phyloP scores from a whole-genome alignment of 2,888 invertebrate species.

The Scaptomyza tumidula region DNA sequence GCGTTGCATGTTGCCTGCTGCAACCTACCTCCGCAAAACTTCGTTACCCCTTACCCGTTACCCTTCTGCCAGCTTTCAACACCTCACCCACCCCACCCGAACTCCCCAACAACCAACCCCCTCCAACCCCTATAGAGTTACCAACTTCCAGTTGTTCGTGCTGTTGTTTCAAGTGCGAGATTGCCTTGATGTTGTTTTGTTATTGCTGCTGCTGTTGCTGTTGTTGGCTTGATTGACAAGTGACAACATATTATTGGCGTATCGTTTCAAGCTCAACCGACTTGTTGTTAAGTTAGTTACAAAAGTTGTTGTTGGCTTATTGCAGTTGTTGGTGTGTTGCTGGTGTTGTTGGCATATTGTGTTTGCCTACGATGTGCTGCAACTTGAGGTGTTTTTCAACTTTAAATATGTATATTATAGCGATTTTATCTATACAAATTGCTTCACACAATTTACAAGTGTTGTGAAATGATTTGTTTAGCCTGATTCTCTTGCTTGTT shows the following conservation, averaged over 20 bases:
- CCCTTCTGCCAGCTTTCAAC: slow-evolving; percentile 16
- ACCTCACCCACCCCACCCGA: not conserved
- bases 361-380: slow-evolving; percentile 46
- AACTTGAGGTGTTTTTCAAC: slow-evolving; percentile 46
- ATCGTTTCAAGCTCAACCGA: slow-evolving; percentile 63
- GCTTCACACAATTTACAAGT: slow-evolving; percentile 35
- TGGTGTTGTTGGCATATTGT: slow-evolving; percentile 38
- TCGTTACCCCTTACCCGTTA: not conserved
- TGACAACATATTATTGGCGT: slow-evolving; percentile 81
- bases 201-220: slow-evolving; percentile 40
- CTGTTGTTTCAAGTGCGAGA: slow-evolving; percentile 55
- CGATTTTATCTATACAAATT: slow-evolving; percentile 44
- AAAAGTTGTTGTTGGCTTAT: slow-evolving; percentile 19
- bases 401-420: slow-evolving; percentile 12
- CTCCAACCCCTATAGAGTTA: slow-evolving; percentile 12
- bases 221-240: slow-evolving; percentile 74
- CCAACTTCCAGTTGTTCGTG: slow-evolving; percentile 41
- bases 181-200: slow-evolving; percentile 5
- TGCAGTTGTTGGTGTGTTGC: slow-evolving; percentile 24
- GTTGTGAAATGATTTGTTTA: slow-evolving; percentile 34
- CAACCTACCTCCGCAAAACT: slow-evolving; percentile 3
- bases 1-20: slow-evolving; percentile 51
- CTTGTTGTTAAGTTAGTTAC: slow-evolving; percentile 36
- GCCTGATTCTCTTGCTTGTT: slow-evolving; percentile 9
- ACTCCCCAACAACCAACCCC: slow-evolving; percentile 10